These are phyloP conservation scores for Sander vitreus DNA, from an alignment of 2,113 vertebrate genomes.

Conservation along the genomic window DNA sequence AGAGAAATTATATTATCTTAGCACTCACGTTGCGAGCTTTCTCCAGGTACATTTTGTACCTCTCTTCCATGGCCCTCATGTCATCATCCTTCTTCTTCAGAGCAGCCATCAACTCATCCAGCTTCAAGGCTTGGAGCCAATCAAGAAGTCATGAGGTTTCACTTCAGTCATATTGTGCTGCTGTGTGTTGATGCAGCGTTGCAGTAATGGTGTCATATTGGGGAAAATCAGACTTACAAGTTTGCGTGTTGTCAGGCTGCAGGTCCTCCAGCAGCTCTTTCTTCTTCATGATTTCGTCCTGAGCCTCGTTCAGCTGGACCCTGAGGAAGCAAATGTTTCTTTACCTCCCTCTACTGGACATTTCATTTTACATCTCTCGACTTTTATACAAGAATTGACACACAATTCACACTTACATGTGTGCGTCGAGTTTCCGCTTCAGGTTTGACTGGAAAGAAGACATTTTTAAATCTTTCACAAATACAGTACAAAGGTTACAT, in stretches of 20 bases:
- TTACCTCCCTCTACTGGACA: constrained; percentile 7
- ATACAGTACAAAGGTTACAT: background rate
- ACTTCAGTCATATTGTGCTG: background rate
- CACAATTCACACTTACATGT: constrained; percentile 90
- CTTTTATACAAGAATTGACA: background rate
- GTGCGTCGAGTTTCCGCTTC: constrained; percentile 94
- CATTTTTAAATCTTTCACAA: background rate
- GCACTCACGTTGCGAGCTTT: constrained; percentile 95
- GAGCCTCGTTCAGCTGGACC: constrained; percentile 95
- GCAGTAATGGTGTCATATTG: background rate
- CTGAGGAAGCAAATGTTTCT: constrained; percentile 72
- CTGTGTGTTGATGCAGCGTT: background rate
- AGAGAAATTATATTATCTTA: background rate
- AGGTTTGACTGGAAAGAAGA: constrained; percentile 90
- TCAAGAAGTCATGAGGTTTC: background rate
- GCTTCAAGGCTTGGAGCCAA: constrained; percentile 86
- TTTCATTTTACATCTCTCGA: background rate
- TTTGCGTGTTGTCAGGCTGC: constrained; percentile 92
- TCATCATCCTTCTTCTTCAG: constrained; percentile 98
- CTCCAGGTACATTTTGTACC: constrained; percentile 98
- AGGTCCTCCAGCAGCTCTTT: constrained; percentile 95
- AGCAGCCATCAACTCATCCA: constrained; percentile 93
- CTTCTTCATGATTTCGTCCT: constrained; percentile 97
- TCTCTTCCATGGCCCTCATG: constrained; percentile 98
- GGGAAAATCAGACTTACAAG: constrained; percentile 59